Evolutionary conservation across 2,797 vertebrate species (phyloP), one percentile per base, ranked within the genome.

Genomic region (Sibirionetta formosa): DNA sequence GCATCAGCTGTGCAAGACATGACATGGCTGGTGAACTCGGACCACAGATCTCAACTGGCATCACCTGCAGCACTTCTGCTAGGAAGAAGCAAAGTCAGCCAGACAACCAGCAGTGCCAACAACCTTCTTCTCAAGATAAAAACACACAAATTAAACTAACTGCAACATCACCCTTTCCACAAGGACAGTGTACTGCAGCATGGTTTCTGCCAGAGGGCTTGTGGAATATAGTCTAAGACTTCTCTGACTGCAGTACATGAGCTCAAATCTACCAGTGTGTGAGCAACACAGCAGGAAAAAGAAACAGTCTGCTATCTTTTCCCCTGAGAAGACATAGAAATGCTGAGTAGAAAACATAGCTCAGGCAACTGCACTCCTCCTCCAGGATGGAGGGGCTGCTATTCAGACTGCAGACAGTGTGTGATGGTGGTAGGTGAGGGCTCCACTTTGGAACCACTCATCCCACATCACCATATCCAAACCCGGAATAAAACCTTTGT

Each of bases 21-120:
- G 44, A 81, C 63, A 89, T 13, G 36, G 81, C 24, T 66, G 68
- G 91, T 92, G 46, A 93, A 86, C 89, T 40, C 77, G 73, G 86
- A 82, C 68, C 79, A 22, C 48, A 76, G 86, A 83, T 84, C 63
- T 82, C 91, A 94, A 87, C 66, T 85, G 88, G 78, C 92, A 95
- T 77, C 79, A 68, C 91, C 82, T 86, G 69, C 73, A 87, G 70
- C 69, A 71, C 71, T 96, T 88, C 56, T 69, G 40, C 76, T 66
- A 68, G 51, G 61, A 93, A 70, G 22, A 18, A 40, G 29, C 46
- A 65, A 80, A 89, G 63, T 54, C 72, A 86, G 70, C 23, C 91
- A 94, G 65, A 56, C 16, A 79, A 84, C 15, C 63, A 60, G 29
- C 50, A 57, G 20, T 31, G 81, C 91, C 91, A 94, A 46, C 22